Percentiles rank a stretch among this genome's conserved stretches.
Evolutionary conservation across 2,113 vertebrate genomes (phyloP).

Genomic region (Eira barbara): DNA sequence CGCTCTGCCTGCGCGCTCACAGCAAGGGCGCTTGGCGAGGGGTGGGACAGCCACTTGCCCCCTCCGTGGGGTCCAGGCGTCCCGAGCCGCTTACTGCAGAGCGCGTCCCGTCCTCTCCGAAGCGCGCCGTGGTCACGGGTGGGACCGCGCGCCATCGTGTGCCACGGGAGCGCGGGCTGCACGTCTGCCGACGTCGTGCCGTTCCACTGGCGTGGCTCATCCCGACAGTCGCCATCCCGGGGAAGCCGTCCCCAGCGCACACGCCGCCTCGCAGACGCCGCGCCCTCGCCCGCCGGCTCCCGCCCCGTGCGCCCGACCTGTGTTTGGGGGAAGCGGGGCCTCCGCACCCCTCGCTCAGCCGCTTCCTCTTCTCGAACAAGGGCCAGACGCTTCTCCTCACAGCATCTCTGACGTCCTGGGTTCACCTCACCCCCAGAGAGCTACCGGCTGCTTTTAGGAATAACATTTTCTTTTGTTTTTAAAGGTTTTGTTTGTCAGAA

Average conservation of each 20-base stretch:
- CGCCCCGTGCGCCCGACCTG: neutral
- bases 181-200: rapidly evolving
- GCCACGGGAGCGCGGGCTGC: no score
- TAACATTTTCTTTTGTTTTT: no score
- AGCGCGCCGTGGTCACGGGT: rapidly evolving
- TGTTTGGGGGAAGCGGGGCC: neutral
- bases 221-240: no score
- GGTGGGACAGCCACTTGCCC: neutral
- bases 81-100: neutral
- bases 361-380: neutral
- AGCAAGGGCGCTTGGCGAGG: no score
- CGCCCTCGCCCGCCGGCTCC: neutral
- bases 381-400: rapidly evolving
- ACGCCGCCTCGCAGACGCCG: no score
- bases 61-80: neutral
- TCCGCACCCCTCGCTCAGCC: rapidly evolving
- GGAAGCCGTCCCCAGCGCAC: no score
- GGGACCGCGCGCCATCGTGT: neutral
- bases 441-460: no score
- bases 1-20: neutral
- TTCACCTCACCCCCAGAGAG: neutral
- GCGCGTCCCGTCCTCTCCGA: neutral
- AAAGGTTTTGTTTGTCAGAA: no score
- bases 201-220: neutral
- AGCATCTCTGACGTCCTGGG: neutral